These are phyloP conservation scores for Lates japonicus DNA, from an alignment of 2,797 vertebrate species.

Conservation along the genomic window DNA sequence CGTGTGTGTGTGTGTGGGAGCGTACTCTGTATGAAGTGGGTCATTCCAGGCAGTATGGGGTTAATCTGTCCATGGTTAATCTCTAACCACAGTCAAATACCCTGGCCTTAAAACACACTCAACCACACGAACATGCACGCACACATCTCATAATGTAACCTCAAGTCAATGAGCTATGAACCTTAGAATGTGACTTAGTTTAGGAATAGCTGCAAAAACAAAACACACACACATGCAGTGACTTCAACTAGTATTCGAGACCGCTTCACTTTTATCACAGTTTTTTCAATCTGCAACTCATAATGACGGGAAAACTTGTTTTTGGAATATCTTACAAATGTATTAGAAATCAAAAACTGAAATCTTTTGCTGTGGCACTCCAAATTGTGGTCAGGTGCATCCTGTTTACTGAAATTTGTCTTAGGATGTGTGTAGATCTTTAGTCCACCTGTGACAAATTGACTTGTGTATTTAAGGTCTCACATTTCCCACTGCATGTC, in stretches of 20 bases:
- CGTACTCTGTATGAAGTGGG: slow-evolving; percentile 52
- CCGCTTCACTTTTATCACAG: too few relatives aligned
- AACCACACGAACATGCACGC: background rate
- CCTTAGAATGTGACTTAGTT: background rate
- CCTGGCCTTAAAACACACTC: slow-evolving; percentile 15
- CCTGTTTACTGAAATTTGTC: too few relatives aligned
- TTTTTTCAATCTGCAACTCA: background rate
- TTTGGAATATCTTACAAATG: too few relatives aligned
- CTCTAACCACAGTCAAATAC: slow-evolving; percentile 51
- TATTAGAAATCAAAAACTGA: too few relatives aligned
- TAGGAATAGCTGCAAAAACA: slow-evolving; percentile 18
- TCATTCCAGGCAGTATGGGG: slow-evolving; percentile 62
- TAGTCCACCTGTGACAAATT: too few relatives aligned
- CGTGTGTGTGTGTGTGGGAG: slow-evolving; percentile 9
- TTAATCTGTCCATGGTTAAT: slow-evolving; percentile 76
- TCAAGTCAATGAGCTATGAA: slow-evolving; percentile 25
- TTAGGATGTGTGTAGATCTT: too few relatives aligned
- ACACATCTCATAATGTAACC: slow-evolving; percentile 27
- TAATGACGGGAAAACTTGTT: too few relatives aligned
- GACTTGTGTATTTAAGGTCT: too few relatives aligned
- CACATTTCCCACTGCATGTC: too few relatives aligned
- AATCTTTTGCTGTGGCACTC: too few relatives aligned
- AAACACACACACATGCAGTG: slow-evolving; percentile 11
- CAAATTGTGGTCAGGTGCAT: too few relatives aligned
- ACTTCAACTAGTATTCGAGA: background rate